Evolutionary conservation across 2,797 vertebrate species (phyloP), one percentile per base, ranked within the genome.

Genomic region (Alosa sapidissima): DNA sequence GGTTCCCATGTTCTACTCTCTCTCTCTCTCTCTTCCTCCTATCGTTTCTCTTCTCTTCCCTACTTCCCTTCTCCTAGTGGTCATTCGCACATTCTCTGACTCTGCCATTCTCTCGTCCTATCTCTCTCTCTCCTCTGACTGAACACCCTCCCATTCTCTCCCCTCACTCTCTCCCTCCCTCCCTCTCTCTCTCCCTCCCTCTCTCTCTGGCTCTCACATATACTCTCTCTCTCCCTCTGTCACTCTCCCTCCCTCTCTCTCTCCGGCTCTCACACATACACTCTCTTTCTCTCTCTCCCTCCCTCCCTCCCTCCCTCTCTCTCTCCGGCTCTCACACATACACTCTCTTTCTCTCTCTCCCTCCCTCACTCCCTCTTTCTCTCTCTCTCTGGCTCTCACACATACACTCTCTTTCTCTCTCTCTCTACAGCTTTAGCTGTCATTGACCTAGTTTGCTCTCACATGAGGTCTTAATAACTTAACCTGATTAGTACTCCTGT

Each of bases 391-490:
- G 16, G 16, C 16, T 55, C 72, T 24, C 7, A 62, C 58, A 85
- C 81, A 33, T 51, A 81, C 47, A 65, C 81, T 55, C 78, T 81
- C 24, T 48, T 3, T n/a, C 83, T 24, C 75, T n/a, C 82, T 33
- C 81, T 83, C 84, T 51, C 75, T 24, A 2, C 49, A 14, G 86
- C 85, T 92, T 91, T 87, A 94, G 91, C 88, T 87, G 84, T 28
- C 85, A 82, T 89, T 95, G 95, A 96, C 95, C 94, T 88, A 95
- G 87, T 95, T 95, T 93, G 89, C 87, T 89, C 88, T 89, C 91
- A 90, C 48, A 24, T 87, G 84, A 90, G 91, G 90, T 92, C 90
- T 91, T 93, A 95, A 93, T 94, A 94, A 92, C 93, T 93, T 95
- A 95, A 95, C 92, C 93, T 94, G 92, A 95, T 95, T 95, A 95